Conservation (phyloP, 2,888 invertebrate genomes). For the Anoncus sp. region DNA sequence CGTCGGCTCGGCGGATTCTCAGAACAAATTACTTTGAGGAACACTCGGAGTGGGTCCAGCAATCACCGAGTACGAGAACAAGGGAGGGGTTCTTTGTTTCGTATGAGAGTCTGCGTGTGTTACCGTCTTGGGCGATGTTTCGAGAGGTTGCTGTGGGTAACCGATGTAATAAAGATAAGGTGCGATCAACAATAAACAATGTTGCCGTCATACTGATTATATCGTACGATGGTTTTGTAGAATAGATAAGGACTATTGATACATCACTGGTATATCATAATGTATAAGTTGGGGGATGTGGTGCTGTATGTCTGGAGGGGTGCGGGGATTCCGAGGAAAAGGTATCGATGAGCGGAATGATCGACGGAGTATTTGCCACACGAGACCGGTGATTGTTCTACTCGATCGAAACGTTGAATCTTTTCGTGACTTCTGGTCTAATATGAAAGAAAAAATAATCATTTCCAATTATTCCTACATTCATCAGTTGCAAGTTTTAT, state of each 20-base stretch:
- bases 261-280: not conserved
- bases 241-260: not conserved
- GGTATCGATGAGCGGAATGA: slow-evolving; percentile 27
- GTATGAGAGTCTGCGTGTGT: not conserved
- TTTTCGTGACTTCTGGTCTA: slow-evolving; percentile 2
- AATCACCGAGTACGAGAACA: slow-evolving; percentile 18
- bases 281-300: too few species aligned
- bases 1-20: not conserved
- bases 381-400: slow-evolving; percentile 43
- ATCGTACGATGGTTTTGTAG: not conserved
- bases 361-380: slow-evolving; percentile 37
- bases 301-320: not conserved
- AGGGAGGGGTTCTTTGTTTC: slow-evolving; percentile 9
- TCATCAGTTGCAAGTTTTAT: not conserved
- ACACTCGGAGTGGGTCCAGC: not conserved
- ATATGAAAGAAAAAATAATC: not conserved
- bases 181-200: too few species aligned
- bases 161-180: too few species aligned
- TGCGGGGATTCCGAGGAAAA: not conserved
- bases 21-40: not conserved
- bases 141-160: too few species aligned
- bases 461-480: not conserved
- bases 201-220: slow-evolving; percentile 1
- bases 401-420: slow-evolving; percentile 20
- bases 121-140: too few species aligned